A percentile compares a stretch with the other conserved stretches of the same genome.
Conservation (phyloP, 2,113 vertebrate species). For the Tragelaphus buxtoni region DNA sequence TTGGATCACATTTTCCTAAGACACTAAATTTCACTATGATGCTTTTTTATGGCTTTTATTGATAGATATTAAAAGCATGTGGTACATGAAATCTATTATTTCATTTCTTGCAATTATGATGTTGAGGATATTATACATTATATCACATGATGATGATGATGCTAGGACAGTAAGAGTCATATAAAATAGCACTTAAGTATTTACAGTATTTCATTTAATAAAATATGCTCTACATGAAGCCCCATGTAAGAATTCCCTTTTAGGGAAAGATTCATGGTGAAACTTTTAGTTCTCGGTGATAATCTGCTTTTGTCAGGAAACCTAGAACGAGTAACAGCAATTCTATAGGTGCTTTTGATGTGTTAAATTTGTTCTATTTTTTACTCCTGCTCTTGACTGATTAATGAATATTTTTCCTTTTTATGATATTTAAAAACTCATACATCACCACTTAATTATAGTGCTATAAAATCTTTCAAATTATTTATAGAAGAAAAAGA, state of each 20-base stretch:
- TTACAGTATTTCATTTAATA: background rate
- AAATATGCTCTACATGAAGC: background rate
- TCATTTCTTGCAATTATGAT: background rate
- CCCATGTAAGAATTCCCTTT: background rate
- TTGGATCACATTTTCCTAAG: background rate
- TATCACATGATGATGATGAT: background rate
- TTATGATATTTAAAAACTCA: background rate
- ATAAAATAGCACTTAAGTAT: background rate
- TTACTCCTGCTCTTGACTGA: background rate
- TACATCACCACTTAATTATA: background rate
- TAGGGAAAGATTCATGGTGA: background rate
- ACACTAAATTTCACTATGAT: background rate
- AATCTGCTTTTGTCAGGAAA: background rate
- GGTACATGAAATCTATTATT: background rate
- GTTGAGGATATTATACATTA: background rate
- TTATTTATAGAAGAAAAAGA: background rate
- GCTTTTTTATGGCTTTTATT: constrained; percentile 7
- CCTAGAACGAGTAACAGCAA: background rate
- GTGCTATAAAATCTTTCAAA: background rate
- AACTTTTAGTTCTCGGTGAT: background rate
- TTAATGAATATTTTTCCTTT: constrained; percentile 7
- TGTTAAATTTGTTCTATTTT: background rate
- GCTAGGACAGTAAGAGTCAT: background rate
- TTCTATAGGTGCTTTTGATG: background rate
- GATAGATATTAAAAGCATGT: background rate